A percentile compares a stretch with the other conserved stretches of the same genome.
These are phyloP conservation scores for Coelopa frigida DNA, from an alignment of 1,140 invertebrate species.

Conservation along the genomic window DNA sequence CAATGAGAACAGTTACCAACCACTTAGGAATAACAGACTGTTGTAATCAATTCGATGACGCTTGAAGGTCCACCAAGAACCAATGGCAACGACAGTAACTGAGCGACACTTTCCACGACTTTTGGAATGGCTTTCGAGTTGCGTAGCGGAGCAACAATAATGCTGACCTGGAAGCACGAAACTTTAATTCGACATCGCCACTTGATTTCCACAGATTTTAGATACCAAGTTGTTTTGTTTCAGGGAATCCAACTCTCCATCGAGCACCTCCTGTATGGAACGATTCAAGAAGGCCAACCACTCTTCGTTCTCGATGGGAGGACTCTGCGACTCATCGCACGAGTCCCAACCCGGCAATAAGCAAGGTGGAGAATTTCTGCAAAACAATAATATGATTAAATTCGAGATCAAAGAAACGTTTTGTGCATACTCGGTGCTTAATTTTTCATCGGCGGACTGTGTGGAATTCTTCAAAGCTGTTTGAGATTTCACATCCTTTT, in stretches of 20 bases:
- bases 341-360: slow-evolving; percentile 43
- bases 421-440: slow-evolving; percentile 31
- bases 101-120: slow-evolving; percentile 61
- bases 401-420: slow-evolving; percentile 8
- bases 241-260: slow-evolving; percentile 63
- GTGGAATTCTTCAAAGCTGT: slow-evolving; percentile 19
- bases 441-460: slow-evolving; percentile 41
- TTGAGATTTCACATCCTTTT: slow-evolving; percentile 17
- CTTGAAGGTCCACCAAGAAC: slow-evolving; percentile 54
- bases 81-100: slow-evolving; percentile 62
- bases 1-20: not conserved
- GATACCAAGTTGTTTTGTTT: slow-evolving; percentile 62
- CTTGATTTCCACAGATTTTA: slow-evolving; percentile 12
- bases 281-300: slow-evolving; percentile 70
- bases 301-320: slow-evolving; percentile 72
- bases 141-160: slow-evolving; percentile 62
- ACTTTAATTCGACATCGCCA: no score
- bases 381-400: not conserved
- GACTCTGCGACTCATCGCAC: slow-evolving; percentile 45
- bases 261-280: slow-evolving; percentile 62
- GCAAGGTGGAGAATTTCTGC: slow-evolving; percentile 37
- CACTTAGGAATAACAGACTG: slow-evolving; percentile 39
- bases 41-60: slow-evolving; percentile 48
- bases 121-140: slow-evolving; percentile 56
- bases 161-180: slow-evolving; percentile 46